Base-by-base conservation (phyloP, 2,888 invertebrate species). In the Drosophila kanekoi region DNA sequence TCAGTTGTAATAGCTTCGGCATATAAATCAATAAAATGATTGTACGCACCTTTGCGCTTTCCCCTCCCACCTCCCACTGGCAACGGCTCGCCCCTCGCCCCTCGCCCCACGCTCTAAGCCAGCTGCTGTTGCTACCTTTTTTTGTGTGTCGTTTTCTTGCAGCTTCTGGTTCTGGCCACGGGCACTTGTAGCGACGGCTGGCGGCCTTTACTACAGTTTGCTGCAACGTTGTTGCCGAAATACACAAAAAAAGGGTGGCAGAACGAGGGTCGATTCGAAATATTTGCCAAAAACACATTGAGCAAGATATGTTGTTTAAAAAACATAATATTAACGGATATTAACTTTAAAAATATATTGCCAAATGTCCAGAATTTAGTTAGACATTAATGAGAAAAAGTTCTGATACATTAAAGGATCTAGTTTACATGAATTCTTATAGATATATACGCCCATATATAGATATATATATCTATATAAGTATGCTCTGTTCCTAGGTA, bases 11-110 rank as follows among this genome's bases (percentile, higher is more conserved):
- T 90, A 89, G 84, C 87, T 87, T 90, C 81, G 89, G 89, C 90
- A 90, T 89, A 90, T 90, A 90, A 90, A 90, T 90, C 90, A 90
- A 90, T 90, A 90, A 89, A 89, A 89, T 87, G 85, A 87, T 87
- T 89, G 89, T 89, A 87, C 89, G 86, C 89, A 87, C 86, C 86
- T 87, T 87, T 83, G 77, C 75, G 80, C 77, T 67, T 68, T 59
- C 52, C 66, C 53, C 38, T 20, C 47, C 32, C 37, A 13, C 10
- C 2, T 8, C 37, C 23, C 11, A 8, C 13, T 23, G 10, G 47
- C 32, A 4, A n/a, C 41, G 18, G n/a, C 18, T 18, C 43, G 5
- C 1, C 10, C 16, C 18, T 18, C 43, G 5, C 1, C 10, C 9
- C 3, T 6, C 0, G 16, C 20, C 43, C 11, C 6, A 16, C 23